A percentile compares a stretch with the other conserved stretches of the same genome.
Conservation (phyloP, 2,113 vertebrate genomes). For the Poecilia latipinna region DNA sequence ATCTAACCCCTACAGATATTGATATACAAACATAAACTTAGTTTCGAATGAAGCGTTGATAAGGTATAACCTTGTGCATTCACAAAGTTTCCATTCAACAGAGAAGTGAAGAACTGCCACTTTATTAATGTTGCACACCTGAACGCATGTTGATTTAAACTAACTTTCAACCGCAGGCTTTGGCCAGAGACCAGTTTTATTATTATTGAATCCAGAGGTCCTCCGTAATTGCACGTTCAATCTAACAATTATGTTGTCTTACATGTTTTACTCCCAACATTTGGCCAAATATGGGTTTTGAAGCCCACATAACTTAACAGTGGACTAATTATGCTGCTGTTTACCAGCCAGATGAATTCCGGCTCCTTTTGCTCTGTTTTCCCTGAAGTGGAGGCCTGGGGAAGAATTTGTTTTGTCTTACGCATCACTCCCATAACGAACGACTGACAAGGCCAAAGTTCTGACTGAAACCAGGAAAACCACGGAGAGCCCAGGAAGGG, state of each 20-base stretch:
- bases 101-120: not conserved
- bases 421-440: not conserved
- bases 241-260: not conserved
- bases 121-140: too few relatives aligned
- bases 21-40: too few relatives aligned
- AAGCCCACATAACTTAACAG: not conserved
- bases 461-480: slow-evolving; percentile 19
- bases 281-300: not conserved
- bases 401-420: slow-evolving; percentile 19
- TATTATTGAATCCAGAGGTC: not conserved
- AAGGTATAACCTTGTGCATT: not conserved
- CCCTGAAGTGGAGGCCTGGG: too few relatives aligned
- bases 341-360: not conserved
- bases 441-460: slow-evolving; percentile 20
- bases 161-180: not conserved
- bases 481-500: not conserved
- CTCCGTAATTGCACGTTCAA: not conserved
- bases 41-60: too few relatives aligned
- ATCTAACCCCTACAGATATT: too few relatives aligned
- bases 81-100: not conserved
- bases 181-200: not conserved
- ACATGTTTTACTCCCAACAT: not conserved
- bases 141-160: too few relatives aligned
- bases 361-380: not conserved
- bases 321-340: not conserved